phyloP scores from a whole-genome alignment of 2,888 invertebrate genomes.

The Drosophila anceps region DNA sequence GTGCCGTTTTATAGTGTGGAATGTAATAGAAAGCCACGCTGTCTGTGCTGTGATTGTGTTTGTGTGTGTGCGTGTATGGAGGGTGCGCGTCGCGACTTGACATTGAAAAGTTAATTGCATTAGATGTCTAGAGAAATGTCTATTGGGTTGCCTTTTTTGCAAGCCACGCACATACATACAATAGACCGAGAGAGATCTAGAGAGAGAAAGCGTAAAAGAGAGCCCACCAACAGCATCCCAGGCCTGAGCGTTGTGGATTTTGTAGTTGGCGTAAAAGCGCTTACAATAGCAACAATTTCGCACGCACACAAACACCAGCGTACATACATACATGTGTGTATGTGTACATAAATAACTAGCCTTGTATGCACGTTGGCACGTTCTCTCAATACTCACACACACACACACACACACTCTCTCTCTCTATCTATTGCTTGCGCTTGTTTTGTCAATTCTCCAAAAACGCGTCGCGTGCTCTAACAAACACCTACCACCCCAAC shows the following conservation, averaged over 20 bases:
- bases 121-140: conserved; percentile 55
- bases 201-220: conserved; percentile 13
- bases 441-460: conserved; percentile 79
- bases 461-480: conserved; percentile 72
- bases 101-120: conserved; percentile 70
- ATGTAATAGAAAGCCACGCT: conserved; percentile 55
- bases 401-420: conserved; percentile 1
- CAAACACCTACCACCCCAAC: conserved; percentile 56
- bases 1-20: conserved; percentile 17
- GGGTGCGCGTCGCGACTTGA: conserved; percentile 62
- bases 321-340: conserved; percentile 7
- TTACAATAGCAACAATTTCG: conserved; percentile 63
- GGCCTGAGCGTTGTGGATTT: conserved; percentile 46
- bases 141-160: conserved; percentile 69
- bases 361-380: conserved; percentile 30
- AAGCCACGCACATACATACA: conserved; percentile 67
- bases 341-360: conserved; percentile 12
- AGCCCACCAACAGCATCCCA: conserved; percentile 42
- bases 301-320: conserved; percentile 20
- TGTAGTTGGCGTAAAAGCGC: conserved; percentile 68
- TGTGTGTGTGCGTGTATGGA: conserved; percentile 12
- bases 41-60: conserved; percentile 24
- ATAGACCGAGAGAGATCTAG: conserved; percentile 16
- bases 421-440: conserved; percentile 57
- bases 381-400: conserved; percentile 35